Evolutionary conservation across 2,797 vertebrate genomes (phyloP), one percentile per base, ranked within the genome.

Genomic region (Centropyge bicolor): DNA sequence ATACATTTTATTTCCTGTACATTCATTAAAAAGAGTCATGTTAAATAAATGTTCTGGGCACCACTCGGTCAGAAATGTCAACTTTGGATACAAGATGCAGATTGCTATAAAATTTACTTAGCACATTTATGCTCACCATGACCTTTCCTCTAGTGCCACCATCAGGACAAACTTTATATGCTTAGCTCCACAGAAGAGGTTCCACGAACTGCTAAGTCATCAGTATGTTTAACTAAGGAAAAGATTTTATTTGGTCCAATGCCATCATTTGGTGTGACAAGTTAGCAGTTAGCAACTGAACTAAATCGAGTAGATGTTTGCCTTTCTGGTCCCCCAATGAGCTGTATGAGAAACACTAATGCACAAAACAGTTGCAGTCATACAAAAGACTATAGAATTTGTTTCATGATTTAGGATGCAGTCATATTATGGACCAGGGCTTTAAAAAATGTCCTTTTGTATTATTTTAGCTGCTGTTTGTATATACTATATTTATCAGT

Each of bases 401-500:
- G 74, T 81, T 64, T 77, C 54, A 90, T 90, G 88, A 89, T 85
- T 93, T 84, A 89, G 46, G 46, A 59, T 80, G 63, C 66, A 51
- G 78, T 81, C 52, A 71, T 55, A 62, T 77, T 54, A 82, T 69
- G 55, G 54, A 80, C 71, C 74, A 87, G 59, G 80, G 81, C 49
- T 72, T 61, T 49, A 73, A 49, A 49, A n/a, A 59, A 13, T 46
- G 19, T 85, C 86, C 84, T 70, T 63, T 72, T 82, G 75, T 91
- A 85, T 87, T 85, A 73, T 86, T 86, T 35, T 83, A 45, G 65
- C 83, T 80, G 61, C 48, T 70, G 79, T 86, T 83, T 76, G 88
- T 89, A 85, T 80, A 82, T 92, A 86, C 24, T 86, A 77, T 85
- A 90, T 91, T 89, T 86, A 86, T 88, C 38, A 36, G 61, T 62